Conservation (phyloP, 2,888 invertebrate species). For the Alitta virens region DNA sequence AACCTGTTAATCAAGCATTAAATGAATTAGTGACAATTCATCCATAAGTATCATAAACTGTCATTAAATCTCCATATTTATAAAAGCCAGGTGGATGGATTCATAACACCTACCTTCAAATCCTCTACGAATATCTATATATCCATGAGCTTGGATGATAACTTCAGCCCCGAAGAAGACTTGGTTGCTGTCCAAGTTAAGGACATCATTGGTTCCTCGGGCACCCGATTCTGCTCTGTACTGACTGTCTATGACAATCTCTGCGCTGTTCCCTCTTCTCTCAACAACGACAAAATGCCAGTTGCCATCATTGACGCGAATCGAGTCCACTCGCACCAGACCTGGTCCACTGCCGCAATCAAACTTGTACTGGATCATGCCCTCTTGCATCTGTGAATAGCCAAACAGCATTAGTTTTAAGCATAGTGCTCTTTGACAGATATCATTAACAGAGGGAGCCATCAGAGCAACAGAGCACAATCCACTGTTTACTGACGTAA, state of each 20-base stretch:
- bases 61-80: too few species aligned
- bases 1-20: conserved; percentile 63
- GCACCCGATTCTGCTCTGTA: conserved; percentile 69
- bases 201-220: conserved; percentile 76
- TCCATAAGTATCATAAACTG: too few species aligned
- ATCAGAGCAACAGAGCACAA: too few species aligned
- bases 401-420: too few species aligned
- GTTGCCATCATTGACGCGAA: conserved; percentile 76
- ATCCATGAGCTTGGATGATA: conserved; percentile 37
- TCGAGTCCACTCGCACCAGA: conserved; percentile 70
- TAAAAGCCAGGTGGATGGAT: too few species aligned
- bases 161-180: conserved; percentile 84
- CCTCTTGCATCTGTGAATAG: conserved; percentile 72
- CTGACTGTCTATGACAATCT: conserved; percentile 75
- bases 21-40: too few species aligned
- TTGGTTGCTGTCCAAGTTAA: conserved; percentile 81
- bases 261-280: conserved; percentile 73
- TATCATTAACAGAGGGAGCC: too few species aligned
- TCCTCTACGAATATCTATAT: conserved; percentile 69
- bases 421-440: too few species aligned
- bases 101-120: conserved; percentile 68
- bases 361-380: conserved; percentile 83
- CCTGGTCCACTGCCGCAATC: conserved; percentile 91
- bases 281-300: conserved; percentile 75
- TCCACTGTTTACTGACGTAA: too few species aligned